phyloP scores from a whole-genome alignment of 2,888 invertebrate genomes.

The Syrista parreyssii region DNA sequence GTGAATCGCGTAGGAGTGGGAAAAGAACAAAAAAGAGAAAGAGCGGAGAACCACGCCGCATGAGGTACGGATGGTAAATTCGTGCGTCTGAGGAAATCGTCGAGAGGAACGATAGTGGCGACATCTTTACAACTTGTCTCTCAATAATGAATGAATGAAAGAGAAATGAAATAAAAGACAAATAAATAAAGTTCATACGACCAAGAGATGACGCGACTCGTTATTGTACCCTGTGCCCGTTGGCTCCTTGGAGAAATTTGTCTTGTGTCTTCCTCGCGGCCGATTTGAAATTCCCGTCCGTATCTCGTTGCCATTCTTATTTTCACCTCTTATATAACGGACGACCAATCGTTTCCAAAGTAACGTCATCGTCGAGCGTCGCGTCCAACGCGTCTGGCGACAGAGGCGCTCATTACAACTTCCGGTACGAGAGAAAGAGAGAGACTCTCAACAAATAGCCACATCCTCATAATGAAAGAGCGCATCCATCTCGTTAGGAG shows the following conservation, averaged over 20 bases:
- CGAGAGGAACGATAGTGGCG: background rate
- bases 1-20: background rate
- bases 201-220: background rate
- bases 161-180: conserved; percentile 9
- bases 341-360: conserved; percentile 46
- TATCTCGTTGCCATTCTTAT: background rate
- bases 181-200: background rate
- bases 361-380: conserved; percentile 52
- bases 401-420: conserved; percentile 62
- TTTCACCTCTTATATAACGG: background rate
- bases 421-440: conserved; percentile 51
- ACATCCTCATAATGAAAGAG: conserved; percentile 65
- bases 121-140: conserved; percentile 5
- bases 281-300: background rate
- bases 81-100: background rate
- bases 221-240: background rate
- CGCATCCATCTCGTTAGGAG: conserved; percentile 61
- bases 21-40: background rate
- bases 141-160: conserved; percentile 17
- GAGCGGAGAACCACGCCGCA: background rate
- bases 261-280: background rate
- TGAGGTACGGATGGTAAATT: background rate
- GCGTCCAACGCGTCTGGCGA: conserved; percentile 54
- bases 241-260: background rate
- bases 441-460: conserved; percentile 58